Evolutionary conservation across 1,140 invertebrate species (phyloP), one percentile per base, ranked within the genome.

Genomic region (Formica exsecta): DNA sequence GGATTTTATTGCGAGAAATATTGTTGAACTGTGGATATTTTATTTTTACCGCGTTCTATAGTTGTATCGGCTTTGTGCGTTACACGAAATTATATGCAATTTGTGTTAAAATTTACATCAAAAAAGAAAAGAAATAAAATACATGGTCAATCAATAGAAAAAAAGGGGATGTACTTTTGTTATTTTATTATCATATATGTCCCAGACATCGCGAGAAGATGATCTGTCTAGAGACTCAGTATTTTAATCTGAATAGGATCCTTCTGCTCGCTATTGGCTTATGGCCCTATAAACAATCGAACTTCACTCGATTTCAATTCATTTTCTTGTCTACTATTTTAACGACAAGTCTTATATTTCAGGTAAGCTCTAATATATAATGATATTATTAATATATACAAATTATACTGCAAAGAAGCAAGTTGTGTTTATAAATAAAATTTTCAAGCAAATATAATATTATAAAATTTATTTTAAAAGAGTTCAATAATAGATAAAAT

Each of bases 241-340:
- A 29, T 22, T 76, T 76, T 19, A 41, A 0, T 6, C 4, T 61
- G 3, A 75, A 75, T 61, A 38, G 7, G 11, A 61, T 75, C 61
- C 22, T 75, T 19, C 22, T 75, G 22, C 73, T 75, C 5, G 0
- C n/a, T 38, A 41, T 61, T 13, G 73, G 73, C 1, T 11, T 75
- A 11, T 75, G 73, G 73, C 57, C 73, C 16, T 76, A 29, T 41
- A n/a, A 41, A 29, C 73, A 41, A 61, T 41, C 57, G 3, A 62
- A 41, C 9, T 11, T 61, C 6, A 32, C 57, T 19, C 73, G 22
- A 44, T n/a, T 41, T 29, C 74, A 44, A 1, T 76, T 29, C 29
- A n/a, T 76, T 44, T 3, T 61, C 1, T 5, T 29, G 1, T 29
- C 25, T 1, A 29, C 25, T 29, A 29, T 29, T 29, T 29, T 29